Evolutionary conservation across 1,140 invertebrate species (phyloP), one percentile per base, ranked within the genome.

Genomic region (Conus ventricosus): DNA sequence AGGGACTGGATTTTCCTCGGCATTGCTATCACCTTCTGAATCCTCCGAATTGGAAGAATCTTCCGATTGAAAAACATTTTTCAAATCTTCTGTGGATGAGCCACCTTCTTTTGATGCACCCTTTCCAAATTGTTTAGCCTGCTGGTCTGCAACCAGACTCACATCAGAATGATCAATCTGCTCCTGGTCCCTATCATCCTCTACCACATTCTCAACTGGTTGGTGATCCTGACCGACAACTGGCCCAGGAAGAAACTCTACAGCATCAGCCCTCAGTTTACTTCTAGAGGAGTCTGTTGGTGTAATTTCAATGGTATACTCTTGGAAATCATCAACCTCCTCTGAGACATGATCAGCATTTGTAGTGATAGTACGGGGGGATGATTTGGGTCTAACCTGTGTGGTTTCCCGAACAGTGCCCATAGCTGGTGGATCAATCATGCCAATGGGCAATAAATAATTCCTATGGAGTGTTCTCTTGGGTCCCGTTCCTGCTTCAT

Each of bases 381-480:
- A 15, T 67, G 60, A 23, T 67, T 67, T 67, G 60, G 60, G 60
- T 15, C 60, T 15, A 15, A 23, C 20, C 60, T 15, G 13, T 15
- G 60, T 13, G 20, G 20, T 23, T 67, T 67, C 20, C 20, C 60
- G 11, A 13, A 15, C 13, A 67, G 11, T 67, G 60, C 20, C 60
- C 60, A 1, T 23, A 67, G 60, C 11, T 39, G 20, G 23, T 20
- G 39, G 17, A 39, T 83, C 81, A 51, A 55, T 20, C 81, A 54
- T 55, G 54, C 81, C 81, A 53, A 83, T 54, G 81, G 39, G 81
- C 15, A 83, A n/a, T 13, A 83, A 39, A 15, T 51, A 51, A 83
- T 83, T 83, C 39, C 54, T 54, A 51, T 83, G 81, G 20, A 83
- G 81, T 20, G 81, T 83, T 17, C 81, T 23, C 51, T 55, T 83